Evolutionary conservation across 2,113 vertebrate species (phyloP), one percentile per base, ranked within the genome.

Genomic region (Hypocryptadius cinnamomeus): DNA sequence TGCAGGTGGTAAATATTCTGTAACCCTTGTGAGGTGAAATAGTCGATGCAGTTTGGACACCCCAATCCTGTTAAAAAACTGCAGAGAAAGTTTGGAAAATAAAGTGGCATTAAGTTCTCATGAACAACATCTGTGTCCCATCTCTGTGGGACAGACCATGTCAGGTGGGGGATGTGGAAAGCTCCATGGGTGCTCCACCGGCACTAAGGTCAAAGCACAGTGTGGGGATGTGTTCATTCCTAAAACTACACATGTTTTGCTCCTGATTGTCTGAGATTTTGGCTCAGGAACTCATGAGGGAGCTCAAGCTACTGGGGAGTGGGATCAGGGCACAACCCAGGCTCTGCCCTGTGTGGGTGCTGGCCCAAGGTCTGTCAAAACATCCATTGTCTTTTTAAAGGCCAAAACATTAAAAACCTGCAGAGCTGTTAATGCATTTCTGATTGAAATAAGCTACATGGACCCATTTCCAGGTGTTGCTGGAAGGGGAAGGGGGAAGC

Each of bases 41-140:
- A 99, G 95, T 99, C 99, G 92, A 99, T 98, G 98, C 99, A 99
- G 98, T 99, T 99, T 93, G 99, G 99, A 97, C 99, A 99, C 96
- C 99, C 99, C 97, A 99, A 83, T 94, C 98, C 99, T 97, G 99
- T 99, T 95, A 99, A 97, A 97, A 99, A 99, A 97, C 99, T 99
- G 98, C 98, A 97, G 97, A 97, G 98, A 98, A 92, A 98, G 97
- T 96, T 97, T 92, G 87, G 97, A 97, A 96, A 85, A 85, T 60
- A 83, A 93, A 92, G 83, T 10, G 20, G 63, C 40, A 6, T 96
- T 93, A 95, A 90, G 71, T 65, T 76, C 51, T 56, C 42, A 12
- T 1, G 54, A 33, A 18, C 6, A 42, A 31, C 42, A 51, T 76
- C 89, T 74, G 71, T 33, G 80, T 48, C 57, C 87, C 64, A 50